Base-by-base conservation (phyloP, 2,113 vertebrate genomes). In the Chroicocephalus ridibundus region DNA sequence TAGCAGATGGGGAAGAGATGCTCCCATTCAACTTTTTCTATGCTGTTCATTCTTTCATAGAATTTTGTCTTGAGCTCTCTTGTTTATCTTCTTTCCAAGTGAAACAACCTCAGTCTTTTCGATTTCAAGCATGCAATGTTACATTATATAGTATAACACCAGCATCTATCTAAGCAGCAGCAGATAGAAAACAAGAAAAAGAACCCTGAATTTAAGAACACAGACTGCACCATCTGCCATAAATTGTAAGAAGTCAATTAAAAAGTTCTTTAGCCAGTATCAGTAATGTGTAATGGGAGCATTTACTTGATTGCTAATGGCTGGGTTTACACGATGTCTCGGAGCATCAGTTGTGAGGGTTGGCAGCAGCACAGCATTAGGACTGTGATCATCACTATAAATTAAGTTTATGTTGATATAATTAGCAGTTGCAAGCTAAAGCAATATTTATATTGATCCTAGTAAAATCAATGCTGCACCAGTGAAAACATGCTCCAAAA, bases 321-420 rank as follows among this genome's bases (percentile, higher is more conserved):
- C 90, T 97, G 90, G 93, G 94, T 98, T 98, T 98, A 97, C 93
- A 93, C 19, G 85, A 88, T 94, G 97, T 95, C 96, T 97, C 92
- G 88, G 96, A 97, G 96, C 89, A 85, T 93, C 90, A 51, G 62
- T 97, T 96, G 95, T 69, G 70, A 95, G 85, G 57, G 93, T 36
- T 97, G 97, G 97, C 97, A 97, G 97, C 82, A 94, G 91, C 91
- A 92, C 96, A 95, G 78, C 82, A 90, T 96, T 96, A 97, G 86
- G 94, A 86, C 86, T 90, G 94, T 96, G 97, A 98, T 98, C 97
- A 98, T 97, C 94, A 86, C 94, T 97, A 97, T 98, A 98, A 98
- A 98, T 98, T 98, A 98, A 91, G 82, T 98, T 98, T 98, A 98
- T 98, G 98, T 97, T 98, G 98, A 98, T 98, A 98, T 97, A 98